Base-by-base conservation (phyloP, 35 echinoderm and acorn worm species). In the Apostichopus californicus region DNA sequence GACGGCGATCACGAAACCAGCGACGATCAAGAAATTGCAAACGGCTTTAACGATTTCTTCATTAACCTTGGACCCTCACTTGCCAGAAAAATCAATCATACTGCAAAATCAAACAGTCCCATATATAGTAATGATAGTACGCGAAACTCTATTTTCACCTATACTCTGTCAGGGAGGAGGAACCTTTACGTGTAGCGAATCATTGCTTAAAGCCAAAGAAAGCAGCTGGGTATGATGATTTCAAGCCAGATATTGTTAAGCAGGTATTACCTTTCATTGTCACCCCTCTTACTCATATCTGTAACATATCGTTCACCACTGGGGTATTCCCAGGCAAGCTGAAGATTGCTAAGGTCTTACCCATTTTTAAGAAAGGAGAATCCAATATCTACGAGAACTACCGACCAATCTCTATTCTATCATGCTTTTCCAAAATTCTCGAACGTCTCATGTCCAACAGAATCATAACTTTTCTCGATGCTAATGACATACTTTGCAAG, bases 371-470 rank as follows among this genome's bases (percentile, higher is more conserved):
- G 5, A 84, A 80, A 80, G 13, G 54, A 46, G 22, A 46, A 58
- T 34, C 28, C 28, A 34, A 1, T 34, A 34, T 34, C 54, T 21
- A 6, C 22, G 21, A 15, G 58, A 59, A 59, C 3, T 85, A 85
- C 58, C 81, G 81, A 20, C 81, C 55, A 60, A n/a, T 85, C 54
- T 85, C 81, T 7, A 18, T 85, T n/a, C 55, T 85, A 8, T 85
- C 56, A 5, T 59, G 81, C 20, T 58, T 85, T 58, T 25, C 81
- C 6, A 85, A 85, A 60, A 85, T 60, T 58, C 5, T 85, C 18
- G 81, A 85, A 18, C 57, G 81, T 21, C 9, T 85, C 5, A 85
- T 85, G 15, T 85, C 58, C 20, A 85, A 85, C n/a, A 8, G 81
- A 58, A 18, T 60, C 28, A 59, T 8, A n/a, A n/a, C 60, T n/a